A percentile compares a stretch with the other conserved stretches of the same genome.
Evolutionary conservation across 2,797 vertebrate genomes (phyloP).

Genomic region (Tokudaia muenninki): DNA sequence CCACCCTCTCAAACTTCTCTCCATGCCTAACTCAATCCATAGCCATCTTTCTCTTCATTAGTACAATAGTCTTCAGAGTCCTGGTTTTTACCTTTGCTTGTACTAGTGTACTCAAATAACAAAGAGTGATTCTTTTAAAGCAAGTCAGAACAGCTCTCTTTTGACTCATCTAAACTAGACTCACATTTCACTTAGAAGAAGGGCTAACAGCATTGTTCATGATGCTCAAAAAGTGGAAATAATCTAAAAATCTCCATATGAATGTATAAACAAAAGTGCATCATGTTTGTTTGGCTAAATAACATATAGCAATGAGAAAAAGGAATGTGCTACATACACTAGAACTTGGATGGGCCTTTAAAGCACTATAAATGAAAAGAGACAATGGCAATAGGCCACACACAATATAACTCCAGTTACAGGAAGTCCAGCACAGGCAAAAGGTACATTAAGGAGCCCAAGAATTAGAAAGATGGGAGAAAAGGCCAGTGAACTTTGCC

Average conservation of each 20-base stretch:
- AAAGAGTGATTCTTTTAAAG: not conserved
- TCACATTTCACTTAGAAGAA: not conserved
- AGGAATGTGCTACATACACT: not conserved
- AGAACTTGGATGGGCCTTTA: not conserved
- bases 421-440: not conserved
- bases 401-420: not conserved
- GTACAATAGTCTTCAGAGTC: not conserved
- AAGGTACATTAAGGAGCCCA: not conserved
- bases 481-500: not conserved
- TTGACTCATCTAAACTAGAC: not conserved
- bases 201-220: not conserved
- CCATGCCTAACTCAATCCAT: not conserved
- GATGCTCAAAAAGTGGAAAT: not conserved
- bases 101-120: not conserved
- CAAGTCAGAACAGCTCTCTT: not conserved
- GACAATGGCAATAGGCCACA: not conserved
- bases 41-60: not conserved
- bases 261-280: not conserved
- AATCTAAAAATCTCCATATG: not conserved
- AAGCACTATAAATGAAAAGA: constrained; percentile 12
- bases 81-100: not conserved
- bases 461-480: not conserved
- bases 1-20: not conserved
- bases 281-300: not conserved
- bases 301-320: not conserved